A percentile compares a stretch with the other conserved stretches of the same genome.
Evolutionary conservation across 1,140 invertebrate species (phyloP).

Genomic region (Orchestia grillus): DNA sequence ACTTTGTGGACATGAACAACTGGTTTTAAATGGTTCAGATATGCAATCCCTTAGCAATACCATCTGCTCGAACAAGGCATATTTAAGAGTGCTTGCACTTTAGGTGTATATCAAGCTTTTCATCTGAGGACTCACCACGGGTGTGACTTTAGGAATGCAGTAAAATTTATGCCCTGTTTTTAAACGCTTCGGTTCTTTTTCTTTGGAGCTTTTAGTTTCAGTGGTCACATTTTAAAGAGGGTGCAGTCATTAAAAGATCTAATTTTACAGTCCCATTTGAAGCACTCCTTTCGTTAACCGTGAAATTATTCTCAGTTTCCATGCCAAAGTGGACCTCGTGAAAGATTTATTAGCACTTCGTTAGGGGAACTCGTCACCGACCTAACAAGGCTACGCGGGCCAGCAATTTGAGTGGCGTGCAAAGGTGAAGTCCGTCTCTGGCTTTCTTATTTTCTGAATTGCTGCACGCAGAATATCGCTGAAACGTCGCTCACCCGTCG

Average conservation of each 20-base stretch:
- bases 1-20: not conserved
- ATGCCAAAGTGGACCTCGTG: not conserved
- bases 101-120: not conserved
- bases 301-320: conserved; percentile 36
- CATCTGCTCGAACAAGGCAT: not conserved
- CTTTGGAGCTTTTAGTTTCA: not conserved
- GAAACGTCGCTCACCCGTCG: not conserved
- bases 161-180: not conserved
- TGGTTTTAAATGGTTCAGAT: not conserved
- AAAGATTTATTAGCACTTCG: conserved; percentile 42
- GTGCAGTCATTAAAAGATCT: not conserved
- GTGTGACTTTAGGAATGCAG: not conserved
- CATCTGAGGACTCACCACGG: not conserved
- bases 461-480: not conserved
- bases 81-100: not conserved
- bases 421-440: not conserved
- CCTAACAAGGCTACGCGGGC: not conserved
- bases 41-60: not conserved
- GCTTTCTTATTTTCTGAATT: not conserved
- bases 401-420: not conserved
- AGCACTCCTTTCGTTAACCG: not conserved
- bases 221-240: not conserved
- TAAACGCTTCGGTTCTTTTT: not conserved
- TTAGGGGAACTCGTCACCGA: not conserved
- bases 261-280: conserved; percentile 43